Percentiles rank a stretch among this genome's conserved stretches.
Evolutionary conservation across 2,797 vertebrate species (phyloP).

Genomic region (Sciaenops ocellatus): DNA sequence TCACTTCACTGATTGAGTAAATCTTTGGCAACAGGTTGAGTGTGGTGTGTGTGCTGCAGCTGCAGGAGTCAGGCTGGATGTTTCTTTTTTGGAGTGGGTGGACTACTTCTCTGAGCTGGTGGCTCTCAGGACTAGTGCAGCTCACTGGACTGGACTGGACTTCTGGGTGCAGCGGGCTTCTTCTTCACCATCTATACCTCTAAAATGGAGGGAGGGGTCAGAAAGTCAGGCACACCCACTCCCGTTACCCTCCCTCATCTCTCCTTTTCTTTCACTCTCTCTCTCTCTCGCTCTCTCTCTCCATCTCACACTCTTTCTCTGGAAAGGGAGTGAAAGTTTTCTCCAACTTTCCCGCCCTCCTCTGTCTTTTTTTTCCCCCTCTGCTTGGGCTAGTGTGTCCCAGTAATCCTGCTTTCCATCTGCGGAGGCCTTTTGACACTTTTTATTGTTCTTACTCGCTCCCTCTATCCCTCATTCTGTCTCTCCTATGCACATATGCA

Average conservation of each 20-base stretch:
- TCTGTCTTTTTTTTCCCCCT: conserved; percentile 23
- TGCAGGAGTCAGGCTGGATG: conserved; percentile 40
- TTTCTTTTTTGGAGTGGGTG: conserved; percentile 57
- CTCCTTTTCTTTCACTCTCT: conserved; percentile 28
- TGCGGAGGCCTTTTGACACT: conserved; percentile 42
- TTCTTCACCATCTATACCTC: conserved; percentile 83
- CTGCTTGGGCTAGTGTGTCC: conserved; percentile 37
- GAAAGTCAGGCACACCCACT: conserved; percentile 69
- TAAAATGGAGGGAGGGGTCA: conserved; percentile 79
- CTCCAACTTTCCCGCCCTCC: conserved; percentile 38
- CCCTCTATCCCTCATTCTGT: neutral
- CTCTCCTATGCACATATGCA: neutral
- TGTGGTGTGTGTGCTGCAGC: conserved; percentile 29
- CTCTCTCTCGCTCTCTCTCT: conserved; percentile 16
- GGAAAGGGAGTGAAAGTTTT: conserved; percentile 43
- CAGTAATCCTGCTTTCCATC: conserved; percentile 52
- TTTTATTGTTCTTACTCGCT: conserved; percentile 20
- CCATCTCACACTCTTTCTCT: conserved; percentile 43
- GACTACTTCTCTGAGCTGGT: conserved; percentile 72
- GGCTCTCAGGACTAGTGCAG: conserved; percentile 73
- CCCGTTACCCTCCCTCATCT: conserved; percentile 40
- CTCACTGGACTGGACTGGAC: conserved; percentile 69
- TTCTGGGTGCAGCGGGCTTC: conserved; percentile 70
- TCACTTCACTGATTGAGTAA: conserved; percentile 6
- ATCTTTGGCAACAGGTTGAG: conserved; percentile 20